Evolutionary conservation across 1,140 invertebrate species (phyloP).

Genomic region (Scaptomyza graminum): DNA sequence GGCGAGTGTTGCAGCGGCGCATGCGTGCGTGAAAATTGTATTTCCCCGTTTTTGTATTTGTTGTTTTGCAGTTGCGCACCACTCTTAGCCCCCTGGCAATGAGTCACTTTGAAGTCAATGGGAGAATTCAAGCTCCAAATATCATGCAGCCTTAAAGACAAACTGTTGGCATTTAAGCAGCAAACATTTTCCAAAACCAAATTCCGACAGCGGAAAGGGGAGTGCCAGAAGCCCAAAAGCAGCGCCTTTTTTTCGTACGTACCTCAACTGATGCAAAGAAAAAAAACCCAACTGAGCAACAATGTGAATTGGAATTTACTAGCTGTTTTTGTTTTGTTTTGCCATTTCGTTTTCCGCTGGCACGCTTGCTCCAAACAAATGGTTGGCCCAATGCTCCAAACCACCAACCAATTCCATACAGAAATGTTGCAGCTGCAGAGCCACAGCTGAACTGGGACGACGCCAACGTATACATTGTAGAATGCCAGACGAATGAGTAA

Average conservation of each 20-base stretch:
- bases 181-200: conserved; percentile 36
- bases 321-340: conserved; percentile 33
- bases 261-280: not conserved
- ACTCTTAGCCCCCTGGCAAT: not conserved
- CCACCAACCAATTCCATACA: conserved; percentile 14
- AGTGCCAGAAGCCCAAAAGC: conserved; percentile 51
- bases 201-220: conserved; percentile 58
- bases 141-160: conserved; percentile 1
- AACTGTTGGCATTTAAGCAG: conserved; percentile 62
- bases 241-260: conserved; percentile 37
- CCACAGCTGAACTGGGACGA: conserved; percentile 36
- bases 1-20: conserved; percentile 41
- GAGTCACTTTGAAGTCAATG: conserved; percentile 26
- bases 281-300: not conserved
- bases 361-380: too few species aligned
- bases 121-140: conserved; percentile 38
- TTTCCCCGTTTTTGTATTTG: conserved; percentile 43
- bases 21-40: conserved; percentile 77
- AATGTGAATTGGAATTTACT: conserved; percentile 54
- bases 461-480: conserved; percentile 33
- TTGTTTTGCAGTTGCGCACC: not conserved
- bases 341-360: conserved; percentile 44
- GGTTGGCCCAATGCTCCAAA: conserved; percentile 27
- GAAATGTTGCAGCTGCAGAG: conserved; percentile 28
- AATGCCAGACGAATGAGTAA: conserved; percentile 60